A percentile compares a stretch with the other conserved stretches of the same genome.
These are phyloP conservation scores for Hyalella azteca DNA, from an alignment of 2,888 invertebrate species.

Conservation along the genomic window DNA sequence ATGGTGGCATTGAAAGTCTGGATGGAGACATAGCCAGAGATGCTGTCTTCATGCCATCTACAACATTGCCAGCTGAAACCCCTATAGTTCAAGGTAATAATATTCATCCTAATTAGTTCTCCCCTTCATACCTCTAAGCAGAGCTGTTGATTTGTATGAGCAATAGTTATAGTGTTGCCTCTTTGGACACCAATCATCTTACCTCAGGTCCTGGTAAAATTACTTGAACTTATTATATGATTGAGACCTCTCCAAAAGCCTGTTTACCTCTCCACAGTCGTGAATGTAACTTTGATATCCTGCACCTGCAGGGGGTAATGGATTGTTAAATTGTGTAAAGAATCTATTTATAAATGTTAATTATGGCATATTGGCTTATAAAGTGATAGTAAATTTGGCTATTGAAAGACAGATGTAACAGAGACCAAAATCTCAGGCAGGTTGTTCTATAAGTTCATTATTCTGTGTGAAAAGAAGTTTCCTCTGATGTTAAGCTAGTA, in stretches of 20 bases:
- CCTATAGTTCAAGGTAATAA: constrained; percentile 70
- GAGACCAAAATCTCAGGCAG: too few relatives aligned
- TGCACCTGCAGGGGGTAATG: too few relatives aligned
- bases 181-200: background rate
- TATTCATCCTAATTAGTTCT: background rate
- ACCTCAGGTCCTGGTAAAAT: background rate
- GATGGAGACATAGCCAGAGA: constrained; percentile 67
- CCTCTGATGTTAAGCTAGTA: too few relatives aligned
- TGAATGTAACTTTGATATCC: too few relatives aligned
- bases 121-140: too few relatives aligned
- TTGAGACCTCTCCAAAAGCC: background rate
- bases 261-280: background rate
- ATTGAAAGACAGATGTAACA: too few relatives aligned
- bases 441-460: too few relatives aligned
- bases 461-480: too few relatives aligned
- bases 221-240: background rate
- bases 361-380: too few relatives aligned
- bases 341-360: too few relatives aligned
- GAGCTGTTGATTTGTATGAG: background rate
- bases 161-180: background rate
- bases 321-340: too few relatives aligned
- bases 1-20: background rate
- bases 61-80: constrained; percentile 71
- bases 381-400: too few relatives aligned
- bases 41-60: constrained; percentile 76